Base-by-base conservation (phyloP, 2,113 vertebrate species). In the Nothoprocta pentlandii region DNA sequence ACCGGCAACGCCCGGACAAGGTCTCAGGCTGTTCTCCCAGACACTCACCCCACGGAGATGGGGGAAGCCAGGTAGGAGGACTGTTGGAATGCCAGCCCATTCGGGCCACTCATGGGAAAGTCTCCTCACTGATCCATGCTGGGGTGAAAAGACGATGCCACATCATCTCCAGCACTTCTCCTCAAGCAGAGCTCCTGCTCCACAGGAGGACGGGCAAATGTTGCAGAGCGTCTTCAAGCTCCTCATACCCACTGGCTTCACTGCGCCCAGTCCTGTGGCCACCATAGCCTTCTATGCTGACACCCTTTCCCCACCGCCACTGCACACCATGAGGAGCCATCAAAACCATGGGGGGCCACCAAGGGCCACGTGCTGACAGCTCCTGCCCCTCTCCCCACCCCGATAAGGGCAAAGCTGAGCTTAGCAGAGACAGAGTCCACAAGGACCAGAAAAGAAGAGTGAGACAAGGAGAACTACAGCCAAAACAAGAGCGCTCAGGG, bases 381-480 rank as follows among this genome's bases (percentile, higher is more conserved):
- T 22, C n/a, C 54, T 49, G 34, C 53, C 54, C 67, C 47, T 89
- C 47, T 21, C 20, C 46, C 61, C 34, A 61, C 2, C 4, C 10
- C 1, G 0, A 7, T 13, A 82, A 69, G 14, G 47, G 79, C 4
- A 26, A 0, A 1, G 36, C 69, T 67, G 74, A 89, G 56, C 63
- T 90, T 71, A 85, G 88, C 61, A 69, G 63, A 73, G 58, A 89
- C 11, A 47, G 64, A 80, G 36, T 56, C 49, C 75, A 68, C 26
- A 49, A 87, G 58, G 30, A n/a, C 81, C 70, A 62, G 56, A 67
- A 49, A 78, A 42, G 12, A 77, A 44, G 54, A 15, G 77, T 10
- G 30, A 54, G 41, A 39, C 61, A 84, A 73, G 16, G 56, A 90
- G 51, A 74, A 42, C 41, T 62, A 67, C 49, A 94, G 78, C 39